phyloP scores from a whole-genome alignment of 2,113 vertebrate species.

The Cairina moschata region DNA sequence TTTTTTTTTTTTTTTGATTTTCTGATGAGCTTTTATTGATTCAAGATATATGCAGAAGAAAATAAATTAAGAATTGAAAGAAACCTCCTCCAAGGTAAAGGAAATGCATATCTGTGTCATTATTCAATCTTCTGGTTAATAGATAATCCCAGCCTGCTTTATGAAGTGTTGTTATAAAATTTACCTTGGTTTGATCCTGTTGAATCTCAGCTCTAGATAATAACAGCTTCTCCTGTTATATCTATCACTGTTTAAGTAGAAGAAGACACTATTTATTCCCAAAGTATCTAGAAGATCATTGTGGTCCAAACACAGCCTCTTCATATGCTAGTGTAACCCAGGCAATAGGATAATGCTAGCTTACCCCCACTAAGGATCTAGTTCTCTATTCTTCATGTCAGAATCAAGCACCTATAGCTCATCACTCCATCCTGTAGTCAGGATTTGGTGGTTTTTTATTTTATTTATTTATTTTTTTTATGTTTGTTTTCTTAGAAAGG shows the following conservation, averaged over 20 bases:
- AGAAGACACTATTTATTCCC: neutral
- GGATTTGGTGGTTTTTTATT: neutral
- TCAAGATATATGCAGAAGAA: neutral
- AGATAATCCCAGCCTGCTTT: neutral
- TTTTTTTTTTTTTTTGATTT: rapidly evolving
- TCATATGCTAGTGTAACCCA: neutral
- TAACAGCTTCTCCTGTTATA: neutral
- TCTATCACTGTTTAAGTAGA: neutral
- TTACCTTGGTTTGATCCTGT: neutral
- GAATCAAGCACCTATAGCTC: neutral
- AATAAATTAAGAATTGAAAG: neutral
- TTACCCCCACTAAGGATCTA: neutral
- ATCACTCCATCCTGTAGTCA: neutral
- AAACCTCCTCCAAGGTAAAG: neutral
- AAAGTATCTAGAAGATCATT: neutral
- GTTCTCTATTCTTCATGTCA: neutral
- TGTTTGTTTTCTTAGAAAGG: neutral
- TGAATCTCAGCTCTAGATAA: neutral
- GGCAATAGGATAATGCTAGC: neutral
- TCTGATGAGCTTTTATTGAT: neutral
- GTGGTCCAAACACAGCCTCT: neutral
- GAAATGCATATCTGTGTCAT: neutral
- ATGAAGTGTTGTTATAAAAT: neutral
- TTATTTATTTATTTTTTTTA: neutral
- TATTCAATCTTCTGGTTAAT: neutral